phyloP scores from a whole-genome alignment of 2,113 vertebrate genomes.

The Anser cygnoides region DNA sequence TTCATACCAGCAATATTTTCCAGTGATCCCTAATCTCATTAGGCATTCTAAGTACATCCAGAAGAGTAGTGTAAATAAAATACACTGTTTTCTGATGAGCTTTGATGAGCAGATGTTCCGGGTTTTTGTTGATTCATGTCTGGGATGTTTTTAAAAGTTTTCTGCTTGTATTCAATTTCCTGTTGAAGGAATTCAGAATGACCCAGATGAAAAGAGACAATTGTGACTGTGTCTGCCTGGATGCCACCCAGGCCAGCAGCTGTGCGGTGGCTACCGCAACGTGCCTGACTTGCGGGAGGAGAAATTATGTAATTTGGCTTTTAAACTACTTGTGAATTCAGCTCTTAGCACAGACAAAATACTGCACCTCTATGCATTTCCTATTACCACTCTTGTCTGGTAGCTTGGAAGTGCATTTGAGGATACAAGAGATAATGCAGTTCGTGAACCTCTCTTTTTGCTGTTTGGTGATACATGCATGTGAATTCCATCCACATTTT shows the following conservation, averaged over 20 bases:
- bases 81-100: conserved; percentile 71
- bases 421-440: background rate
- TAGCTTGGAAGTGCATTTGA: conserved; percentile 2
- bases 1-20: background rate
- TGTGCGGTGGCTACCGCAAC: conserved; percentile 69
- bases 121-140: conserved; percentile 77
- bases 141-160: conserved; percentile 75
- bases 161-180: conserved; percentile 74
- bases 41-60: conserved; percentile 51
- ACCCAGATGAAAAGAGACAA: conserved; percentile 78
- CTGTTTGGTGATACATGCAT: background rate
- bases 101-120: conserved; percentile 79
- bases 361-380: conserved; percentile 40
- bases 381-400: background rate
- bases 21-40: conserved; percentile 41
- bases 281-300: conserved; percentile 46
- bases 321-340: conserved; percentile 57
- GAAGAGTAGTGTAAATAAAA: conserved; percentile 70
- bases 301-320: conserved; percentile 65
- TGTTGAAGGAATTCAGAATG: conserved; percentile 79
- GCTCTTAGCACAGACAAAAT: background rate
- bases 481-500: background rate
- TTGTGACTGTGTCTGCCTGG: conserved; percentile 77
- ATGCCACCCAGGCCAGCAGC: conserved; percentile 79
- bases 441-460: background rate